Conservation (phyloP, 2,797 vertebrate genomes). For the Synanceia verrucosa region DNA sequence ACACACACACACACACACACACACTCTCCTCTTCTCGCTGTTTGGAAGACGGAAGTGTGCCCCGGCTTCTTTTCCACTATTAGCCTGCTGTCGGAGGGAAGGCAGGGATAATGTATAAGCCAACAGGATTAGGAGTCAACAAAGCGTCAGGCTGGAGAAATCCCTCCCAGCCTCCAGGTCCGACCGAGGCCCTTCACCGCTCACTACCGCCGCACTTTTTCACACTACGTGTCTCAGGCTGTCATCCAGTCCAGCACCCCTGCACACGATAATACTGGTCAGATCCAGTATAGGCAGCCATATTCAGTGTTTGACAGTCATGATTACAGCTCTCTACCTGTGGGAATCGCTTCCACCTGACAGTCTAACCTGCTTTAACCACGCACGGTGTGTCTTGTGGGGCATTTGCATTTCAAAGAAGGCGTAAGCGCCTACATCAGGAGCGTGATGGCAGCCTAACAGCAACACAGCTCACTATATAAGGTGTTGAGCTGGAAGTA, state of each 20-base stretch:
- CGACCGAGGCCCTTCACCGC: conserved; percentile 55
- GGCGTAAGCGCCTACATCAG: conserved; percentile 51
- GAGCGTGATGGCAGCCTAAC: conserved; percentile 66
- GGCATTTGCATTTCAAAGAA: conserved; percentile 72
- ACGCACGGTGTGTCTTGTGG: conserved; percentile 43
- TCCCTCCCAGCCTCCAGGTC: conserved; percentile 66
- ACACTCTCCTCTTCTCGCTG: conserved; percentile 27
- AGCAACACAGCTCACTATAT: conserved; percentile 56
- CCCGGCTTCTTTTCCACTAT: conserved; percentile 67
- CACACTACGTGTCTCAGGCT: background rate
- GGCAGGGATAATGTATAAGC: conserved; percentile 77
- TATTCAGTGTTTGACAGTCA: conserved; percentile 48
- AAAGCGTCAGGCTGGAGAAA: conserved; percentile 78
- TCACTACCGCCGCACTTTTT: no score
- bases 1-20: conserved; percentile 54
- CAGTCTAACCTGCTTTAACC: conserved; percentile 51
- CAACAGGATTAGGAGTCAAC: conserved; percentile 80
- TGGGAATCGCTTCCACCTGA: conserved; percentile 41
- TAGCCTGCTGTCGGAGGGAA: conserved; percentile 73
- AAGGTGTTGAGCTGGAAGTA: conserved; percentile 73
- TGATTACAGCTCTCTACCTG: conserved; percentile 45
- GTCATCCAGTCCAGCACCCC: conserved; percentile 17
- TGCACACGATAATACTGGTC: conserved; percentile 17
- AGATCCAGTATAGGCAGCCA: conserved; percentile 22
- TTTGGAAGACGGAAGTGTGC: conserved; percentile 56